A percentile compares a stretch with the other conserved stretches of the same genome.
Evolutionary conservation across 2,888 invertebrate species (phyloP).

Genomic region (Mantis religiosa): DNA sequence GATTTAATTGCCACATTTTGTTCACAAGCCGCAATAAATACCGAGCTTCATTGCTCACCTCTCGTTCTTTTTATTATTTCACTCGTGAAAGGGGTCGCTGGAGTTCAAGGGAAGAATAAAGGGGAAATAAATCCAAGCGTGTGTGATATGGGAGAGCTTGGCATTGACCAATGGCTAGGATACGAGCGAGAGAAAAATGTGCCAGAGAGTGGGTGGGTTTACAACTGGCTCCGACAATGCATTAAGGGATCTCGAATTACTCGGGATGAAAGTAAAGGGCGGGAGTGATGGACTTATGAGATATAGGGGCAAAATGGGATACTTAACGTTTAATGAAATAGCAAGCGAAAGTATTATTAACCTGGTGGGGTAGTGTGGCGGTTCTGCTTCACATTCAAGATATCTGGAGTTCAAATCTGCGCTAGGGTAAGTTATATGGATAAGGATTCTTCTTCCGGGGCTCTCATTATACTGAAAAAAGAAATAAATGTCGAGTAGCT

Average conservation of each 20-base stretch:
- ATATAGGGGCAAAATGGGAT: not conserved
- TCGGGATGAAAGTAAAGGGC: not conserved
- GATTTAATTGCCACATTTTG: not conserved
- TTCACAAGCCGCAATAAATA: not conserved
- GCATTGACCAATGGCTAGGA: not conserved
- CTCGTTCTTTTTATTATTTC: not conserved
- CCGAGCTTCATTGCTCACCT: not conserved
- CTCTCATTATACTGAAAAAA: too few species aligned
- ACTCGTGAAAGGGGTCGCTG: not conserved
- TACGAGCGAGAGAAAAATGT: too few species aligned
- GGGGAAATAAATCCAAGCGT: not conserved
- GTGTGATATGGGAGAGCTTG: not conserved
- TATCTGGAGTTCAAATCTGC: too few species aligned
- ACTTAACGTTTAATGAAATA: too few species aligned
- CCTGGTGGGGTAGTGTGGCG: too few species aligned
- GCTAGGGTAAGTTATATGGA: too few species aligned
- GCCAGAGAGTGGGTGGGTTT: not conserved
- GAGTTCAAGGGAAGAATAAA: not conserved
- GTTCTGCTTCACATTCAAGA: too few species aligned
- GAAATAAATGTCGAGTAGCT: too few species aligned
- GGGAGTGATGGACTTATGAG: not conserved
- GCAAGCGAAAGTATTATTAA: too few species aligned
- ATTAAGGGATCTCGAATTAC: not conserved
- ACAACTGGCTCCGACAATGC: not conserved
- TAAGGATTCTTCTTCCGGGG: too few species aligned